Evolutionary conservation across 2,797 vertebrate species (phyloP).

Genomic region (Sebastes iracundus): DNA sequence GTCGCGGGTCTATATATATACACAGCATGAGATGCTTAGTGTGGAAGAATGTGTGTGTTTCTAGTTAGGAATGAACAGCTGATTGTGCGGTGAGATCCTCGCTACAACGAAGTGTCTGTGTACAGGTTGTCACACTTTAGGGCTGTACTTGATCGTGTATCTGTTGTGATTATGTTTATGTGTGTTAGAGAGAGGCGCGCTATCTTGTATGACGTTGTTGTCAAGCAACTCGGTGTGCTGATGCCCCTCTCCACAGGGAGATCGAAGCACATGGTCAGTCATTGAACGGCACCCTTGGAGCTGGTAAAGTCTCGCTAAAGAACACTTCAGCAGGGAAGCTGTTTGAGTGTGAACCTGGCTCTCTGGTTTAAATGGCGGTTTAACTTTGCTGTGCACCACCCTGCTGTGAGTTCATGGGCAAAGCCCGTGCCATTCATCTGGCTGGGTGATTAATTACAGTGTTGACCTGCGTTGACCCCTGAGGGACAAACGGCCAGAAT

Average conservation of each 20-base stretch:
- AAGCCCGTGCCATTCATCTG: not conserved
- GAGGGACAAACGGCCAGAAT: conserved; percentile 27
- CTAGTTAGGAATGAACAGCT: conserved; percentile 64
- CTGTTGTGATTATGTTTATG: not conserved
- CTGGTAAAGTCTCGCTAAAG: not conserved
- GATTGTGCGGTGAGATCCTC: conserved; percentile 34
- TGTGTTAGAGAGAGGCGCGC: not conserved
- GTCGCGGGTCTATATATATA: conserved; percentile 74
- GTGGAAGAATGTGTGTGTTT: conserved; percentile 60
- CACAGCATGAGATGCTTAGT: conserved; percentile 44
- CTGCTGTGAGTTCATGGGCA: conserved; percentile 15
- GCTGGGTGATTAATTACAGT: conserved; percentile 60
- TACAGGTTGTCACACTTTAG: conserved; percentile 1
- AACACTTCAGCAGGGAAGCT: not conserved
- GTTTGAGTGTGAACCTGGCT: conserved; percentile 6
- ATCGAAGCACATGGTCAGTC: not conserved
- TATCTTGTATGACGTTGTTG: not conserved
- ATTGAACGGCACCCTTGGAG: not conserved
- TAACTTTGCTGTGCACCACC: not conserved
- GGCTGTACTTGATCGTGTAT: not conserved
- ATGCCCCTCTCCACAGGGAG: not conserved
- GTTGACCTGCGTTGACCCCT: conserved; percentile 62
- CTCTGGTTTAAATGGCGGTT: not conserved
- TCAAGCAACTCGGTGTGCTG: conserved; percentile 3
- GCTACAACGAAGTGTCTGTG: not conserved